Evolutionary conservation across 2,888 invertebrate genomes (phyloP).

Genomic region (Zelleria hepariella): DNA sequence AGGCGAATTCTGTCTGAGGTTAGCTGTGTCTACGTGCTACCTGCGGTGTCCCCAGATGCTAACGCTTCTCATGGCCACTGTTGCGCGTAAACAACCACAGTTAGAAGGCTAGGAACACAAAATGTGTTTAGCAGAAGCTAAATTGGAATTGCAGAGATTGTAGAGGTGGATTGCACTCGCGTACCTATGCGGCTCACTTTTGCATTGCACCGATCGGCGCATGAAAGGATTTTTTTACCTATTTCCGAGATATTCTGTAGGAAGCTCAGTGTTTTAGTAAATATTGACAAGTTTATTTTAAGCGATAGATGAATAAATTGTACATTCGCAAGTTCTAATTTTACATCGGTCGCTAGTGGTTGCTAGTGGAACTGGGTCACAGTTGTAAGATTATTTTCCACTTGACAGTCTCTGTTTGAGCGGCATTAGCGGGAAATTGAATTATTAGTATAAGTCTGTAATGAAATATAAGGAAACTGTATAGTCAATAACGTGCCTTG

Average conservation of each 20-base stretch:
- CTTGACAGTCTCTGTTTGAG: background rate
- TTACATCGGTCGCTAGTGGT: background rate
- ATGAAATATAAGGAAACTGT: no score
- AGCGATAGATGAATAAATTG: background rate
- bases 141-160: no score
- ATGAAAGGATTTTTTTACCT: no score
- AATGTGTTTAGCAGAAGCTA: background rate
- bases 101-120: background rate
- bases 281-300: background rate
- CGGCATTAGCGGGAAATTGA: background rate
- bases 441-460: no score
- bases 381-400: background rate
- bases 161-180: no score
- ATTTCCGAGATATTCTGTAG: background rate
- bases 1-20: slow-evolving; percentile 3
- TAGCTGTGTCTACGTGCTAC: slow-evolving; percentile 42
- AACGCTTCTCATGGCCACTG: slow-evolving; percentile 51
- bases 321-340: background rate
- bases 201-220: no score
- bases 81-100: slow-evolving; percentile 33
- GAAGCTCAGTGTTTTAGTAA: background rate
- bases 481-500: no score
- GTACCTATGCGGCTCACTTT: no score
- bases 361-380: background rate
- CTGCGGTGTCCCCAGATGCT: slow-evolving; percentile 39